Percentiles rank a stretch among this genome's conserved stretches.
Conservation (phyloP, 35 echinoderm and acorn worm genomes). For the Heliocidaris tuberculata region DNA sequence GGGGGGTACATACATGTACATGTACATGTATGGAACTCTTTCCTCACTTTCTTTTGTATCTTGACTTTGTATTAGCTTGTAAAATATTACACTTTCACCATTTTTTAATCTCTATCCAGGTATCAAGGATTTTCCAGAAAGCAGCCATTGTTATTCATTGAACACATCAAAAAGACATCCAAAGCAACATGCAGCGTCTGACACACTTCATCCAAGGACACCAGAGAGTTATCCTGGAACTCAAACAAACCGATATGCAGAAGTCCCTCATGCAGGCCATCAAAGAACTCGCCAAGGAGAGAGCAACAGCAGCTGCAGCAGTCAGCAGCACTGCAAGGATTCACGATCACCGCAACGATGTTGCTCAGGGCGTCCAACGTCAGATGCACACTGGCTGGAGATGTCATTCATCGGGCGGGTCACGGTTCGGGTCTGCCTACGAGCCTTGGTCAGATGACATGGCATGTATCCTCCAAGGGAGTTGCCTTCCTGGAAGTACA, state of each 20-base stretch:
- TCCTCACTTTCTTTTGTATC: neutral
- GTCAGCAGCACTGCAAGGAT: neutral
- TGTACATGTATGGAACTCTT: neutral
- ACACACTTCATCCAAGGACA: constrained; percentile 54
- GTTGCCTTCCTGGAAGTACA: constrained; percentile 89
- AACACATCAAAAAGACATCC: neutral
- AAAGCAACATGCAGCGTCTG: constrained; percentile 60
- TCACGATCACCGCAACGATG: neutral
- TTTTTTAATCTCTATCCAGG: neutral
- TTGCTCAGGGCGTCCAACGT: constrained; percentile 54
- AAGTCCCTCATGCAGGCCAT: constrained; percentile 41
- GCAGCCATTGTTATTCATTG: neutral
- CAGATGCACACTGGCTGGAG: constrained; percentile 48
- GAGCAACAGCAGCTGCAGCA: neutral
- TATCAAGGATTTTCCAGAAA: neutral
- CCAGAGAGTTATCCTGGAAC: constrained; percentile 40
- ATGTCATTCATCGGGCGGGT: neutral
- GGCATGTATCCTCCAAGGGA: constrained; percentile 88
- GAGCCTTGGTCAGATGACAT: constrained; percentile 97
- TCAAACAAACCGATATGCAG: constrained; percentile 47
- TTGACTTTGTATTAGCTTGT: neutral
- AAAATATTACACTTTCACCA: neutral
- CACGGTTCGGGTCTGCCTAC: constrained; percentile 58
- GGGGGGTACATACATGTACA: neutral
- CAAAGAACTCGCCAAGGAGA: constrained; percentile 29